Percentiles rank a stretch among this genome's conserved stretches.
Evolutionary conservation across 1,140 invertebrate genomes (phyloP).

Genomic region (Steinernema feltiae): DNA sequence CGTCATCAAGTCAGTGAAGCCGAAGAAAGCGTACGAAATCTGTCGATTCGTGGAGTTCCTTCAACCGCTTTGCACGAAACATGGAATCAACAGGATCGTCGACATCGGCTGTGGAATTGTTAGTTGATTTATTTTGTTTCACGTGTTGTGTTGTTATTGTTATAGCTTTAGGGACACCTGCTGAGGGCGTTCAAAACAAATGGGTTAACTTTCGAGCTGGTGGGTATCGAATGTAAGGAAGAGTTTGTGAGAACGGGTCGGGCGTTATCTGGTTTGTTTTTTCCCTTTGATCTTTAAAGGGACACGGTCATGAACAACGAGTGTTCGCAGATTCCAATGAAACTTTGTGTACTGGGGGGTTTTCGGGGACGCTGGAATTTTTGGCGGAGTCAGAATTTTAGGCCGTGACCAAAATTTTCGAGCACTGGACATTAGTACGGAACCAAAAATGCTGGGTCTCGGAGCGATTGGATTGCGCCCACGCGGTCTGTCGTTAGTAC

Average conservation of each 20-base stretch:
- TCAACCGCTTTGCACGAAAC: neutral
- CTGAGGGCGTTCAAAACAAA: neutral
- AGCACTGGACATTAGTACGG: too few relatives aligned
- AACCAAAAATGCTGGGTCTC: too few relatives aligned
- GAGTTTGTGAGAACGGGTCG: neutral
- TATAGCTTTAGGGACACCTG: neutral
- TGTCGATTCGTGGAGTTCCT: neutral
- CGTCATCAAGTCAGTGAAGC: neutral
- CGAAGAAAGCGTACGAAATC: slow-evolving; percentile 5
- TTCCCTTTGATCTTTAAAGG: neutral
- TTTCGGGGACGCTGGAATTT: too few relatives aligned
- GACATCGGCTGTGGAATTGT: neutral
- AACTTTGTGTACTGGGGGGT: too few relatives aligned
- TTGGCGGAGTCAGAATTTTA: too few relatives aligned
- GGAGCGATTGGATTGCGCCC: too few relatives aligned
- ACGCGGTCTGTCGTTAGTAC: too few relatives aligned
- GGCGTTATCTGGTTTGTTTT: neutral
- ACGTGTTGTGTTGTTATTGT: too few relatives aligned
- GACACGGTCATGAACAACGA: too few relatives aligned
- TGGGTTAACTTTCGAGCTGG: neutral
- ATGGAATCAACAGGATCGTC: neutral
- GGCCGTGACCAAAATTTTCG: too few relatives aligned
- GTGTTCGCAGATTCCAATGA: too few relatives aligned
- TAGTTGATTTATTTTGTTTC: neutral
- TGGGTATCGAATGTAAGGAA: neutral